Evolutionary conservation across 1,140 invertebrate species (phyloP), one percentile per base, ranked within the genome.

Genomic region (Gonatopus flavifemur): DNA sequence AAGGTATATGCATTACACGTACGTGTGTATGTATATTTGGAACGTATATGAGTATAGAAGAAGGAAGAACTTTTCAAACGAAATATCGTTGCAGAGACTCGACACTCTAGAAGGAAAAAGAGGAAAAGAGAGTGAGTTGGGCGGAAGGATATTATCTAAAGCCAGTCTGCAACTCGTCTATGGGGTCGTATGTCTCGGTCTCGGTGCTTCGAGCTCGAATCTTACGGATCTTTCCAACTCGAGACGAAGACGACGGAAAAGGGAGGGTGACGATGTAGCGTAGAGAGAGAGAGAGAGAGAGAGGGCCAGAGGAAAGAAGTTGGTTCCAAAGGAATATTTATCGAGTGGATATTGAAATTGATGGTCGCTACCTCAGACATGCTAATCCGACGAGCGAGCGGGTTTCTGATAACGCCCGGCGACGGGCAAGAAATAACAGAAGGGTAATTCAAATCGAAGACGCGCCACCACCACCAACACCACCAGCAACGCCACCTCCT

Each of bases 251-350:
- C 49, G 52, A 42, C 46, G 35, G 21, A 53, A 57, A 55, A 50
- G 42, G 30, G 25, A 51, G 38, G 39, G 19, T 24, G 52, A 48
- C 24, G 30, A 55, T 52, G 51, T 28, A 39, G 50, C 49, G 36
- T 49, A 60, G 40, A 37, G 55, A 64, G 55, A 45, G 16, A 46
- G 24, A 15, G 42, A 41, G 44, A n/a, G n/a, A 41, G 18, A 41
- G 46, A 33, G 42, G 48, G 55, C n/a, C n/a, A 58, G 61, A 66
- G 67, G 68, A 70, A 69, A 70, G 67, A 61, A n/a, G n/a, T n/a
- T n/a, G n/a, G n/a, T 58, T 66, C 64, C 63, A 62, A 66, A 66
- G 57, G 64, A 64, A 67, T 67, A 67, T 67, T 67, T 67, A 67
- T 67, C 61, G 61, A 66, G 53, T 56, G 65, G 58, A 67, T 67